phyloP scores from a whole-genome alignment of 1,140 invertebrate genomes.

The Solenopsis invicta region DNA sequence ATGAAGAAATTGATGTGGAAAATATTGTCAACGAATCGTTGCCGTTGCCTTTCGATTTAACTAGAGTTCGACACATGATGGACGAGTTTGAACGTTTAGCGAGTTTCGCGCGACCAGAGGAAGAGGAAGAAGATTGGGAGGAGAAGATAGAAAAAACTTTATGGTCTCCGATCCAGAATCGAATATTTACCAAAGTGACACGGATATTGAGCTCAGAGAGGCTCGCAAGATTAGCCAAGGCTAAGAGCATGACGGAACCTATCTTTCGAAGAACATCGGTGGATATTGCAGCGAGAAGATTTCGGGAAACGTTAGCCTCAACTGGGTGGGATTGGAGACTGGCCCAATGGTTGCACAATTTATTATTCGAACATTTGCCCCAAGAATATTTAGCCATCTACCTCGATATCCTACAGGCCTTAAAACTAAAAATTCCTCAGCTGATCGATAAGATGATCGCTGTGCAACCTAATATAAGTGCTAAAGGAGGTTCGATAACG shows the following conservation, averaged over 20 bases:
- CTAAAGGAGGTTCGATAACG: slow-evolving; percentile 83
- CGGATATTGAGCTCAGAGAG: slow-evolving; percentile 91
- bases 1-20: slow-evolving; percentile 87
- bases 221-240: slow-evolving; percentile 89
- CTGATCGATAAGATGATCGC: slow-evolving; percentile 92
- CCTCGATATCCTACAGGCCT: slow-evolving; percentile 93
- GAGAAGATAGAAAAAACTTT: slow-evolving; percentile 89
- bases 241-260: slow-evolving; percentile 88
- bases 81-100: slow-evolving; percentile 91
- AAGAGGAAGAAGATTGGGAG: slow-evolving; percentile 91
- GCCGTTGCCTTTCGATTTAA: slow-evolving; percentile 89
- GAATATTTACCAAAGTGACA: slow-evolving; percentile 90
- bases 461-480: slow-evolving; percentile 85
- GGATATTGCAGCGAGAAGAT: slow-evolving; percentile 91
- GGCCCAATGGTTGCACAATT: slow-evolving; percentile 93
- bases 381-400: slow-evolving; percentile 91
- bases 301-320: slow-evolving; percentile 90
- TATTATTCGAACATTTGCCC: slow-evolving; percentile 91
- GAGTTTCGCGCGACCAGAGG: slow-evolving; percentile 89
- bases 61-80: slow-evolving; percentile 90
- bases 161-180: slow-evolving; percentile 90
- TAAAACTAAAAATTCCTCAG: slow-evolving; percentile 92
- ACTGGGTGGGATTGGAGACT: slow-evolving; percentile 91
- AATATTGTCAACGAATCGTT: slow-evolving; percentile 65
- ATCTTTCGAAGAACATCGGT: slow-evolving; percentile 90